Evolutionary conservation across 1,140 invertebrate genomes (phyloP).

Genomic region (Lucilia sericata): DNA sequence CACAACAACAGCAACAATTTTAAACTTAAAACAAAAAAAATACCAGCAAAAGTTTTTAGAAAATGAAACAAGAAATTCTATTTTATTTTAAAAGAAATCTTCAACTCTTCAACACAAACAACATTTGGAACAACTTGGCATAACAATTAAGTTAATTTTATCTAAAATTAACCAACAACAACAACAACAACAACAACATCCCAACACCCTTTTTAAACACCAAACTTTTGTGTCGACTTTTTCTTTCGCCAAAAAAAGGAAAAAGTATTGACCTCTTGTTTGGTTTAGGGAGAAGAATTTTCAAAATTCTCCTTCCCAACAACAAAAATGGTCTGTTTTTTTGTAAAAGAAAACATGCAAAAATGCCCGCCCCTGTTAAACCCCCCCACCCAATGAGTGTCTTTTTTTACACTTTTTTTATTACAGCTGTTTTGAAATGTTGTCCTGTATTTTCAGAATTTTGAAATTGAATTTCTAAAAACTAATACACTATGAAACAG

Average conservation of each 20-base stretch:
- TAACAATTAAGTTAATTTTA: too few species aligned
- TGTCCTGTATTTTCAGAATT: background rate
- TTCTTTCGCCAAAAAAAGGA: too few species aligned
- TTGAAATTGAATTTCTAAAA: conserved; percentile 20
- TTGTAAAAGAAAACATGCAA: background rate
- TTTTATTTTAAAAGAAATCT: conserved; percentile 32
- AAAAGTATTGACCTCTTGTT: conserved; percentile 27
- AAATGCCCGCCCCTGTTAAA: conserved; percentile 15
- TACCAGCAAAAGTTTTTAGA: conserved; percentile 16
- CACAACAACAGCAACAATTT: background rate
- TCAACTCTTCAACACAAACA: background rate
- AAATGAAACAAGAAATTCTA: conserved; percentile 33
- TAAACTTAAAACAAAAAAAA: conserved; percentile 24
- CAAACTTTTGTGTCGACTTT: conserved; percentile 33
- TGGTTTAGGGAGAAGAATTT: background rate
- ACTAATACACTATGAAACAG: conserved; percentile 34
- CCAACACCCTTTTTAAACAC: too few species aligned
- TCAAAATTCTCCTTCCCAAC: background rate
- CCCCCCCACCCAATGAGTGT: background rate
- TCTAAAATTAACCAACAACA: background rate
- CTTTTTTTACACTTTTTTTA: conserved; percentile 17
- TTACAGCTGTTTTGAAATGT: conserved; percentile 21
- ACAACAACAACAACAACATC: background rate
- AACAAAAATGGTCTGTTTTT: background rate
- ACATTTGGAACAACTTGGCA: background rate